phyloP scores from a whole-genome alignment of 2,888 invertebrate species.

The Aleiodes testaceus region DNA sequence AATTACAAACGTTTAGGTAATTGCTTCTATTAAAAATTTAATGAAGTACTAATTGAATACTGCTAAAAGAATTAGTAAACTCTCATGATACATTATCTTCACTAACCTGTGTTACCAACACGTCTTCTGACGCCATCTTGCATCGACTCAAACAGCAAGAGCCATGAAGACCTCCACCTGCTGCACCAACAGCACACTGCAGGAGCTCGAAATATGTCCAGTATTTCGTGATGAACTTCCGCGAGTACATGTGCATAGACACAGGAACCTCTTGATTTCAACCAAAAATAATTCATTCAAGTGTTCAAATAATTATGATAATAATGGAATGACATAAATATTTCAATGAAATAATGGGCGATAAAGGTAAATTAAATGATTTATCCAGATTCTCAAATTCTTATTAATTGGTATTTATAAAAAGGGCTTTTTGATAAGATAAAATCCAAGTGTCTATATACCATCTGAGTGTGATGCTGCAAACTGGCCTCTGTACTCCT shows the following conservation, averaged over 20 bases:
- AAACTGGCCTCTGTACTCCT: conserved; percentile 2
- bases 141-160: not conserved
- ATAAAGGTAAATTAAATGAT: conserved; percentile 56
- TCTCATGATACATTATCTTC: not conserved
- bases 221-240: conserved; percentile 18
- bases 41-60: too few relatives aligned
- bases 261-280: not conserved
- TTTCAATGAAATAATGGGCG: conserved; percentile 56
- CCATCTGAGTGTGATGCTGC: conserved; percentile 7
- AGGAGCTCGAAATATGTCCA: not conserved
- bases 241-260: not conserved
- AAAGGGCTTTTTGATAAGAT: conserved; percentile 3
- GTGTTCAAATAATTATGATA: not conserved
- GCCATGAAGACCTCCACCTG: not conserved
- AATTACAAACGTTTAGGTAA: too few relatives aligned
- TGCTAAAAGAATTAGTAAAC: too few relatives aligned
- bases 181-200: conserved; percentile 21
- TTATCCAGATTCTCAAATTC: conserved; percentile 12
- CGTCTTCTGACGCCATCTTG: not conserved
- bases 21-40: too few relatives aligned
- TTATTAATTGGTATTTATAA: not conserved
- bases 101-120: not conserved
- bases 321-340: conserved; percentile 29
- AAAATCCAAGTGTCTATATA: conserved; percentile 2
- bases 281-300: too few relatives aligned